Conservation (phyloP, 2,888 invertebrate species). For the Harmothoe impar region DNA sequence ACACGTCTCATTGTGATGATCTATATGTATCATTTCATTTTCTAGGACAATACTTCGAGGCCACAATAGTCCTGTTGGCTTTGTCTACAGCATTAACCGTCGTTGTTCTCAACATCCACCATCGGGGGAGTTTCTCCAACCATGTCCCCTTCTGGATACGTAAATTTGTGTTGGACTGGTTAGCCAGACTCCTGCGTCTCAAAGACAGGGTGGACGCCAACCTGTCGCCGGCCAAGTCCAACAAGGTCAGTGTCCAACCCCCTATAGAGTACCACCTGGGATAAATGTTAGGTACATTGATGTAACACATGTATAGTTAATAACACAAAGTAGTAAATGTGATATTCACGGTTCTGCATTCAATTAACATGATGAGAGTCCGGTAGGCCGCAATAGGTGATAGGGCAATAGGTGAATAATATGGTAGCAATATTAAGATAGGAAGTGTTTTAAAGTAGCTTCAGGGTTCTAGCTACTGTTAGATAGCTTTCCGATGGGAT, state of each 20-base stretch:
- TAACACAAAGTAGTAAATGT: neutral
- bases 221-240: neutral
- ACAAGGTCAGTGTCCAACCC: neutral
- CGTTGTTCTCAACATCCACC: constrained; percentile 35
- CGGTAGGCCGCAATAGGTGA: neutral
- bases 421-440: neutral
- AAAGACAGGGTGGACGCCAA: neutral
- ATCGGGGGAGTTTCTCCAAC: constrained; percentile 10
- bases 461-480: too few relatives aligned
- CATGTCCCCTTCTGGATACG: constrained; percentile 18
- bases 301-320: neutral
- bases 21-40: too few relatives aligned
- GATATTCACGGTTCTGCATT: neutral
- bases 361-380: neutral
- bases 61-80: constrained; percentile 32
- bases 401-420: neutral
- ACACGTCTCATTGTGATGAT: too few relatives aligned
- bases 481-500: too few relatives aligned
- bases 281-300: neutral
- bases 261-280: neutral
- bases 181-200: constrained; percentile 1
- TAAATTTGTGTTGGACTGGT: constrained; percentile 11
- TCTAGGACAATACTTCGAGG: constrained; percentile 26
- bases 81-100: constrained; percentile 24
- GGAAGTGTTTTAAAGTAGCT: too few relatives aligned